Percentiles rank a stretch among this genome's conserved stretches.
These are phyloP conservation scores for Noctua janthe DNA, from an alignment of 2,888 invertebrate species.

Conservation along the genomic window DNA sequence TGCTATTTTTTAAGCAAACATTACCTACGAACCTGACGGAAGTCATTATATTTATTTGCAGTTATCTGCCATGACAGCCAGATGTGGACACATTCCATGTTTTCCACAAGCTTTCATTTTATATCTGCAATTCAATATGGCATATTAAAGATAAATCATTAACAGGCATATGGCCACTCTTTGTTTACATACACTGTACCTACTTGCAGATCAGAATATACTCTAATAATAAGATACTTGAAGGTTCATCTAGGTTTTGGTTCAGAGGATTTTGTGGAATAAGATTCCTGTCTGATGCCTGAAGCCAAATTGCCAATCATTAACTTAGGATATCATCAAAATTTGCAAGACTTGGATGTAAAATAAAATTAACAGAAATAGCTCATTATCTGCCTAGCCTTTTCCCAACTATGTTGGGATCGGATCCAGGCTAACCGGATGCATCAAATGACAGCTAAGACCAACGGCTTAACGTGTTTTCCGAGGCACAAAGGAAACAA, in stretches of 20 bases:
- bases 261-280: background rate
- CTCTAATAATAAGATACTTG: background rate
- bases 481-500: background rate
- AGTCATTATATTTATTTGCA: background rate
- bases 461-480: too few species aligned
- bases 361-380: background rate
- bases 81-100: conserved; percentile 16
- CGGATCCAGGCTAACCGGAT: background rate
- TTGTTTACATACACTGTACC: background rate
- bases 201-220: background rate
- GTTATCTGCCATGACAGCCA: conserved; percentile 7
- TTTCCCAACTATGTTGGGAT: background rate
- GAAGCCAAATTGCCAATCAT: background rate
- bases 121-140: conserved; percentile 40
- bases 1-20: background rate
- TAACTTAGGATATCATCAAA: background rate
- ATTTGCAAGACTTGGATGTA: background rate
- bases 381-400: background rate
- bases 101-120: background rate
- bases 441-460: background rate
- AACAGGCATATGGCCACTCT: conserved; percentile 14
- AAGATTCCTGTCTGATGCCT: background rate
- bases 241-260: background rate
- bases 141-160: conserved; percentile 34
- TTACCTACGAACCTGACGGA: background rate